Conservation (phyloP, 35 echinoderm and acorn worm species). For the Ophiothrix spiculata region DNA sequence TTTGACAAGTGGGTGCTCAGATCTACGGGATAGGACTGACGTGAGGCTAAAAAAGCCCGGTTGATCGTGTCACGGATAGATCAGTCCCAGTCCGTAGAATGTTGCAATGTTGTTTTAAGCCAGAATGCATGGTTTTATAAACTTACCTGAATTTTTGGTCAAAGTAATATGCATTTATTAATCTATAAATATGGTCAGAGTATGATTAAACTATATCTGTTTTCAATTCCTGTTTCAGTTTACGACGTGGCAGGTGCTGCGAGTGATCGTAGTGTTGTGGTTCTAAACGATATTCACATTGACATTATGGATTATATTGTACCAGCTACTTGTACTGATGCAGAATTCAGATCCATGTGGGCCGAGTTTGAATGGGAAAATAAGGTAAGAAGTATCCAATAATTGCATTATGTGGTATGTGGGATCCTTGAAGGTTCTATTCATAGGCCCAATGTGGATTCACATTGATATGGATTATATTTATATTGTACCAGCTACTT, state of each 20-base stretch:
- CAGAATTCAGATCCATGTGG: conserved; percentile 96
- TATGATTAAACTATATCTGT: neutral
- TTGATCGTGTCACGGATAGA: no score
- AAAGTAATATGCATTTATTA: no score
- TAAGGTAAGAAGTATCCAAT: conserved; percentile 86
- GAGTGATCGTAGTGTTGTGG: conserved; percentile 90
- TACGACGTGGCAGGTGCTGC: conserved; percentile 90
- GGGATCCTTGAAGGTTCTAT: no score
- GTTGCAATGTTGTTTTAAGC: no score
- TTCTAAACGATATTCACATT: conserved; percentile 97
- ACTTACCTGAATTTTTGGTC: neutral
- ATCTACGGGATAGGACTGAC: no score
- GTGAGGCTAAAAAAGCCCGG: no score
- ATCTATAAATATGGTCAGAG: neutral
- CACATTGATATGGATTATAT: no score
- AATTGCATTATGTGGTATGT: no score
- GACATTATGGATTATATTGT: conserved; percentile 99
- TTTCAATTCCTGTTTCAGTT: conserved; percentile 55
- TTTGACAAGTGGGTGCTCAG: no score
- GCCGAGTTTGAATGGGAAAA: conserved; percentile 99
- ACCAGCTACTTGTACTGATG: conserved; percentile 76
- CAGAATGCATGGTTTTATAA: neutral
- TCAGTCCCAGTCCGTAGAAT: no score
- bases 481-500: conserved; percentile 80
- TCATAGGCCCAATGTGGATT: no score